Evolutionary conservation across 2,797 vertebrate genomes (phyloP), one percentile per base, ranked within the genome.

Genomic region (Coregonus ussuriensis): DNA sequence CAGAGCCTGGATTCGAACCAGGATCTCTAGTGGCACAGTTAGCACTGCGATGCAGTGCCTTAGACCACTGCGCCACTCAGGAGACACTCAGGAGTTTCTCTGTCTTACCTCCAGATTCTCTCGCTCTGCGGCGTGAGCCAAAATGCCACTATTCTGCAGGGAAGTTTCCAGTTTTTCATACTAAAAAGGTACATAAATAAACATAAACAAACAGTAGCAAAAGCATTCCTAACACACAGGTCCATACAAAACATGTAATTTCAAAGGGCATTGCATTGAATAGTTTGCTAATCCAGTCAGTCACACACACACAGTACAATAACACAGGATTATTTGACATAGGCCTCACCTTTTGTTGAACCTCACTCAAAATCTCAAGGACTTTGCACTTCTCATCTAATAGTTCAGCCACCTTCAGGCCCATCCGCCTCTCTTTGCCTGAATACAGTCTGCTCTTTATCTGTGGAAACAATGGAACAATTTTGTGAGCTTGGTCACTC

Each of bases 321-420:
- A 33, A 47, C 0, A 47, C 9, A 11, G 41, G 9, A 3, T 53
- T 11, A 71, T 7, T 74, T 63, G 3, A 72, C 54, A 31, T 41
- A 71, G 35, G 4, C 90, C 83, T 79, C 89, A 98, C 98, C 96
- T 98, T 95, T 91, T 96, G 95, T 86, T 97, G 94, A 87, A 93
- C 92, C 85, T 94, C 80, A 87, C 96, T 96, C 77, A 98, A 91
- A 78, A 94, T 95, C 89, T 97, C 95, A 76, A 99, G 95, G 77
- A 96, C 92, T 94, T 96, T 94, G 92, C 96, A 96, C 88, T 98
- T 99, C 84, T 98, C 96, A 84, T 96, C 95, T 79, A 99, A 87
- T 78, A 96, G 81, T 89, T 95, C 92, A 83, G 95, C 88, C 87
- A 98, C 91, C 82, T 96, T 92, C 84, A 85, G 81, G n/a, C 94